A percentile compares a stretch with the other conserved stretches of the same genome.
phyloP scores from a whole-genome alignment of 2,113 vertebrate species.

The Alaudala cheleensis region DNA sequence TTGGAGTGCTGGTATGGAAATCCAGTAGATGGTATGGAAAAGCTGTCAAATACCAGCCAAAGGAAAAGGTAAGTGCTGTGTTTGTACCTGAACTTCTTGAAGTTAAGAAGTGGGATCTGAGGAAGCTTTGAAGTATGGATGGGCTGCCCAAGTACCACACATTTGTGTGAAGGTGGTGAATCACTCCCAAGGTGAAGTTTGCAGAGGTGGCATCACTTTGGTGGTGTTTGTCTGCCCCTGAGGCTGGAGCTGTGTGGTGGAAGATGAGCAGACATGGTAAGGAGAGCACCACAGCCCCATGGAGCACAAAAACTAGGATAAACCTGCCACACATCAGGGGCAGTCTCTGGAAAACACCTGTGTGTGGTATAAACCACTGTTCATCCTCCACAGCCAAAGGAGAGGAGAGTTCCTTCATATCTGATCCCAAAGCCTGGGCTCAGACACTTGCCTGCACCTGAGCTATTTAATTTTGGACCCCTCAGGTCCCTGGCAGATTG shows the following conservation, averaged over 20 bases:
- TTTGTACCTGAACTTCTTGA: not conserved
- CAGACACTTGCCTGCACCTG: not conserved
- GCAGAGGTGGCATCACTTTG: not conserved
- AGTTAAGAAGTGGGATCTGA: not conserved
- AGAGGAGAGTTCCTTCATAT: not conserved
- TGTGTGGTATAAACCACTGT: not conserved
- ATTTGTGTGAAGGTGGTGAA: not conserved
- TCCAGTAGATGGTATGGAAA: not conserved
- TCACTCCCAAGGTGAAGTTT: not conserved
- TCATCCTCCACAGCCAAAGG: not conserved
- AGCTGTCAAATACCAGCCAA: not conserved
- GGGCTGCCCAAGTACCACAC: not conserved
- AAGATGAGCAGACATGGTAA: not conserved
- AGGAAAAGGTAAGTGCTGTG: not conserved
- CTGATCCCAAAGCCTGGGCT: not conserved
- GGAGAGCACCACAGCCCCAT: not conserved
- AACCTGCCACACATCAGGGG: not conserved
- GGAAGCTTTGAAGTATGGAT: not conserved
- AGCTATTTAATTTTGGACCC: not conserved
- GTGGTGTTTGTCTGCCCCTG: not conserved
- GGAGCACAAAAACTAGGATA: not conserved
- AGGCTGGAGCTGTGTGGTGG: not conserved
- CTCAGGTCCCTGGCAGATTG: not conserved
- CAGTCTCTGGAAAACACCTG: not conserved
- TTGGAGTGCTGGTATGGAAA: constrained; percentile 72